A percentile compares a stretch with the other conserved stretches of the same genome.
Conservation (phyloP, 2,113 vertebrate species). For the Anguilla rostrata region DNA sequence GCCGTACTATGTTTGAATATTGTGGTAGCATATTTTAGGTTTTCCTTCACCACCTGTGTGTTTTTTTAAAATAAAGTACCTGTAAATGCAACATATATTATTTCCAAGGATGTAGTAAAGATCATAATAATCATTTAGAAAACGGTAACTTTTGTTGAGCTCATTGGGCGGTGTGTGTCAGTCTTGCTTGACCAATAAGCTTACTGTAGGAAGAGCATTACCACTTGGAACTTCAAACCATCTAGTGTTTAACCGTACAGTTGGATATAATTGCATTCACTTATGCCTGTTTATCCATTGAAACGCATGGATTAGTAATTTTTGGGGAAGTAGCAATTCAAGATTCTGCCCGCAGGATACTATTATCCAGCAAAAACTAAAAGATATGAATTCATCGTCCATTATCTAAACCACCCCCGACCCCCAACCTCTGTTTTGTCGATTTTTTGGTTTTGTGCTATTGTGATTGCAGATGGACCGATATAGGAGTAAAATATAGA, state of each 20-base stretch:
- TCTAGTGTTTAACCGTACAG: slow-evolving; percentile 6
- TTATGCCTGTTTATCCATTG: neutral
- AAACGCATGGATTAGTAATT: neutral
- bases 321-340: neutral
- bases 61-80: slow-evolving; percentile 58
- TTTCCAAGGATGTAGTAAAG: slow-evolving; percentile 62
- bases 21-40: slow-evolving; percentile 48
- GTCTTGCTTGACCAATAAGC: neutral
- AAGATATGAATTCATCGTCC: neutral
- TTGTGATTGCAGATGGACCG: neutral
- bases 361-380: neutral
- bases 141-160: slow-evolving; percentile 27
- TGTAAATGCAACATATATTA: slow-evolving; percentile 65
- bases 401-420: too few species aligned
- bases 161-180: neutral
- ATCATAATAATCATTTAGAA: slow-evolving; percentile 45
- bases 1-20: slow-evolving; percentile 36
- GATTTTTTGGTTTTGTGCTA: neutral
- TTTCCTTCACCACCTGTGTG: slow-evolving; percentile 56
- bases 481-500: neutral
- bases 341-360: neutral
- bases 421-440: neutral
- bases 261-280: neutral
- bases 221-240: neutral
- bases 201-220: slow-evolving; percentile 7